Evolutionary conservation across 1,140 invertebrate species (phyloP), one percentile per base, ranked within the genome.

Genomic region (Rhagoletis zephyria): DNA sequence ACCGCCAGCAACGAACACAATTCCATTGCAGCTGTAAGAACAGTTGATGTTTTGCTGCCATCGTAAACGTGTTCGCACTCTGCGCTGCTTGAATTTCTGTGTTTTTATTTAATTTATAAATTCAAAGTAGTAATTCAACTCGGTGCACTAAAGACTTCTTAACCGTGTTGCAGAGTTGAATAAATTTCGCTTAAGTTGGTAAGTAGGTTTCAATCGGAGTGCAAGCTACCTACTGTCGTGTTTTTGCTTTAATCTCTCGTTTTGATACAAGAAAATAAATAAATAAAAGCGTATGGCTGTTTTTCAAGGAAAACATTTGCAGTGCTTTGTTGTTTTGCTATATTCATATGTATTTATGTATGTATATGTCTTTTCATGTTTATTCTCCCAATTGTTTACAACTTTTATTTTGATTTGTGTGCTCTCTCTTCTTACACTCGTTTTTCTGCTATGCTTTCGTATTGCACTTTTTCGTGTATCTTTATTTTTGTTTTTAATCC

Each of bases 1-100:
- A n/a, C 0, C 63, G 16, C 6, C 64, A 30, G 64, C 64, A 67
- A 40, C n/a, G 74, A 81, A 42, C 48, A 19, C 48, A 81, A 56
- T 81, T 56, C 74, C 19, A 81, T 51, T 81, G 74, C 74, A 81
- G 48, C 48, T 19, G 74, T 51, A 19, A 81, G 74, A 81, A 81
- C 74, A 81, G 74, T 81, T 56, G 74, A 48, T 81, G 48, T 81
- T 81, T 81, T 81, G 48, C 74, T 81, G 74, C 19, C 74, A 81
- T 56, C 74, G 45, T 81, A 59, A 81, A 81, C 74, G 74, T 81
- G 48, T 81, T 81, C 74, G 30, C 30, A 81, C 56, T 81, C 48
- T 81, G n/a, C 74, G 74, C 74, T 81, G 10, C 14, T 19, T 19
- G 74, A 30, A 56, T 59, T 81, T 30, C 48, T 19, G 74, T 56